Percentiles rank a stretch among this genome's conserved stretches.
phyloP scores from a whole-genome alignment of 2,888 invertebrate genomes.

The Polymixis lichenea region DNA sequence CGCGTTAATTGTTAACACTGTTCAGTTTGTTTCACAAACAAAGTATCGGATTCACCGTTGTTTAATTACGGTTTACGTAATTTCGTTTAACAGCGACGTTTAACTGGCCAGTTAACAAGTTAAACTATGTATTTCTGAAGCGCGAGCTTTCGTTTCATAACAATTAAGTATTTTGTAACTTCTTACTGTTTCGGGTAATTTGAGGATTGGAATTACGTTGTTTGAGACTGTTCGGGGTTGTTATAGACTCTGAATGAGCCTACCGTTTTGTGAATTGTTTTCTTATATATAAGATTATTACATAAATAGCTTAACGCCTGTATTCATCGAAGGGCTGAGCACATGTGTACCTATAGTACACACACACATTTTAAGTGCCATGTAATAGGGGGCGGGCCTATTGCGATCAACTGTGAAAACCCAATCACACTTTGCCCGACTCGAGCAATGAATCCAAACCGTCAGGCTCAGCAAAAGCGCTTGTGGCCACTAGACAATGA shows the following conservation, averaged over 20 bases:
- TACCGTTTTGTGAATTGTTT: not conserved
- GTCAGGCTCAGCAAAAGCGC: not conserved
- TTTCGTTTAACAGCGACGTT: conserved; percentile 61
- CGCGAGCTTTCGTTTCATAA: conserved; percentile 55
- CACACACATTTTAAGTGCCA: no score
- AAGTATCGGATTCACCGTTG: conserved; percentile 62
- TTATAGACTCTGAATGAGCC: not conserved
- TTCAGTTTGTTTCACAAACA: conserved; percentile 60
- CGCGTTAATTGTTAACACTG: conserved; percentile 53
- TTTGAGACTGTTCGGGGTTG: conserved; percentile 21
- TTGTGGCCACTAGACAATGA: no score
- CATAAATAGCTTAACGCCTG: no score
- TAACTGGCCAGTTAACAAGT: conserved; percentile 62
- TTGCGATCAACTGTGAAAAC: not conserved
- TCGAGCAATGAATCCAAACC: not conserved
- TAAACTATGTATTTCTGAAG: conserved; percentile 57
- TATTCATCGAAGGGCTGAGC: no score
- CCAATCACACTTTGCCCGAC: not conserved
- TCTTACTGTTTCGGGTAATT: conserved; percentile 50
- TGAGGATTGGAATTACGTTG: conserved; percentile 45
- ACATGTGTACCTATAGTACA: no score
- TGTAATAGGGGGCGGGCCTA: no score
- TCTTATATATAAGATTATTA: not conserved
- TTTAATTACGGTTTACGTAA: conserved; percentile 67
- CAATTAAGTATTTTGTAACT: conserved; percentile 55